Evolutionary conservation across 2,797 vertebrate species (phyloP).

Genomic region (Takifugu ocellatus): DNA sequence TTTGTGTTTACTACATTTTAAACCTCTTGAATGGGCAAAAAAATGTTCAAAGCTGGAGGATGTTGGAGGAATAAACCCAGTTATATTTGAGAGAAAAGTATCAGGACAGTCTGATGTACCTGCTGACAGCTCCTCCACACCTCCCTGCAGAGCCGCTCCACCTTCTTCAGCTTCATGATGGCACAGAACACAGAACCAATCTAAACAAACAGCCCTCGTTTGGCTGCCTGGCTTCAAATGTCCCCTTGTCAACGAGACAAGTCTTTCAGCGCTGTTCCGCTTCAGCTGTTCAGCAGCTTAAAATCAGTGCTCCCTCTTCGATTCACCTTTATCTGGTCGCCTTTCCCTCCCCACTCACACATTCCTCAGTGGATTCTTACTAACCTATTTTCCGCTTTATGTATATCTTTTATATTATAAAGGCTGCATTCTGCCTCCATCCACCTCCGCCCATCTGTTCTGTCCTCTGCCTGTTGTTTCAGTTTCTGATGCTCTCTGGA

Average conservation of each 20-base stretch:
- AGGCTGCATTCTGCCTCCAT: slow-evolving; percentile 34
- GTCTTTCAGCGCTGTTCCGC: slow-evolving; percentile 31
- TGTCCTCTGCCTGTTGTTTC: slow-evolving; percentile 4
- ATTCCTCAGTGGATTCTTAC: slow-evolving; percentile 10
- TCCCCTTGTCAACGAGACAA: slow-evolving; percentile 22
- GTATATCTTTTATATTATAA: slow-evolving; percentile 28
- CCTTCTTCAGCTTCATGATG: slow-evolving; percentile 77
- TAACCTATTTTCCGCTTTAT: slow-evolving; percentile 26
- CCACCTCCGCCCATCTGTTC: slow-evolving; percentile 27
- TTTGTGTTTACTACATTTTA: slow-evolving; percentile 16
- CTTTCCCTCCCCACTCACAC: slow-evolving; percentile 3
- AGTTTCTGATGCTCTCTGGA: slow-evolving; percentile 3
- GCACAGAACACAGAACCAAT: slow-evolving; percentile 1
- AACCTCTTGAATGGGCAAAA: slow-evolving; percentile 11
- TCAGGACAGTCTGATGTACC: slow-evolving; percentile 53
- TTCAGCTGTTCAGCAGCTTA: slow-evolving; percentile 21
- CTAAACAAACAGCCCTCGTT: slow-evolving; percentile 38
- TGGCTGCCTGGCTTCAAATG: slow-evolving; percentile 18
- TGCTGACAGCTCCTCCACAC: slow-evolving; percentile 77
- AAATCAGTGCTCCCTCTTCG: not conserved
- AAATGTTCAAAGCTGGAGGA: too few species aligned
- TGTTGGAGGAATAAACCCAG: too few species aligned
- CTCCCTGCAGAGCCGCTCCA: slow-evolving; percentile 71
- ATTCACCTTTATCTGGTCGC: slow-evolving; percentile 11
- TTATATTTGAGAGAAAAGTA: slow-evolving; percentile 1